Evolutionary conservation across 2,113 vertebrate species (phyloP).

Genomic region (Asarcornis scutulata): DNA sequence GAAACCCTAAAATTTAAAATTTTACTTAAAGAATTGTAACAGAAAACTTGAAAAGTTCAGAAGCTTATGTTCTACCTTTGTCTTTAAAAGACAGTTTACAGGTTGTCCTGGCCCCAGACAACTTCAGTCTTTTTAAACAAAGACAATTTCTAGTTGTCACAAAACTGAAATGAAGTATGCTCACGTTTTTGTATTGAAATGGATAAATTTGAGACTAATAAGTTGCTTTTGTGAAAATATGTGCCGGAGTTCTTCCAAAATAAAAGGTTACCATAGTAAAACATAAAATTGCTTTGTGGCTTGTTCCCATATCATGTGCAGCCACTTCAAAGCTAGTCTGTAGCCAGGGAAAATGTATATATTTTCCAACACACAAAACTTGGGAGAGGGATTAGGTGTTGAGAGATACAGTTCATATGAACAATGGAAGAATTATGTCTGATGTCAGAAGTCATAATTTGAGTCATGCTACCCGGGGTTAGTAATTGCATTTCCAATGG

Average conservation of each 20-base stretch:
- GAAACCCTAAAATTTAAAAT: not conserved
- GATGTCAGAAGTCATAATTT: conserved; percentile 5
- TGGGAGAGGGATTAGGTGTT: conserved; percentile 8
- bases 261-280: conserved; percentile 48
- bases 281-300: not conserved
- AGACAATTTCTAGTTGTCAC: not conserved
- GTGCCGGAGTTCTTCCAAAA: conserved; percentile 33
- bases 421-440: conserved; percentile 38
- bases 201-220: conserved; percentile 1
- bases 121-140: not conserved
- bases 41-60: not conserved
- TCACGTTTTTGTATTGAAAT: not conserved
- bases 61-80: not conserved
- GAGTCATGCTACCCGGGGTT: conserved; percentile 29
- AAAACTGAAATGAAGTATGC: not conserved
- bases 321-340: conserved; percentile 8
- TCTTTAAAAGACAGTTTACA: not conserved
- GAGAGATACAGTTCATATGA: not conserved
- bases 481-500: not conserved
- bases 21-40: not conserved
- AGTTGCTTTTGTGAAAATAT: conserved; percentile 12
- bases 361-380: not conserved
- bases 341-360: conserved; percentile 18
- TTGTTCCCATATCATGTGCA: not conserved
- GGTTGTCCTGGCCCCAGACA: not conserved